phyloP scores from a whole-genome alignment of 2,888 invertebrate genomes.

The Tigriopus californicus region DNA sequence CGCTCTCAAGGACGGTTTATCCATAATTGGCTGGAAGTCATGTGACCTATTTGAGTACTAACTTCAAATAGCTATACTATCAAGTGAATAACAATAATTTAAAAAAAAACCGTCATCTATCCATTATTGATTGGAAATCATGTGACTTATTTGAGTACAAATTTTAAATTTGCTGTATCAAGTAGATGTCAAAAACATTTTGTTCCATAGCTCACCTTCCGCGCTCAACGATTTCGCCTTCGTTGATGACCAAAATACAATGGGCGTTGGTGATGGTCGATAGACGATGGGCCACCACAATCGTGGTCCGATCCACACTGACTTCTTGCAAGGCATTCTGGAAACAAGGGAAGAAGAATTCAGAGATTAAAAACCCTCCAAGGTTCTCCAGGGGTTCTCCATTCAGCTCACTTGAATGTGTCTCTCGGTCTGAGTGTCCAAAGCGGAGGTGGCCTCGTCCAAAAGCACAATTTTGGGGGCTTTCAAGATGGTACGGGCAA shows the following conservation, averaged over 20 bases:
- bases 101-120: no score
- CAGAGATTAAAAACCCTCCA: no score
- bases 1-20: no score
- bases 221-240: conserved; percentile 75
- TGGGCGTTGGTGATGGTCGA: conserved; percentile 89
- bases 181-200: no score
- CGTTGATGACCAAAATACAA: conserved; percentile 75
- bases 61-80: no score
- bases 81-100: no score
- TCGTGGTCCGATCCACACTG: conserved; percentile 67
- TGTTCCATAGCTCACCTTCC: conserved; percentile 49
- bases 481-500: conserved; percentile 83
- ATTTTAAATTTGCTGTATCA: no score
- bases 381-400: no score
- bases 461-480: conserved; percentile 71
- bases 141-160: no score
- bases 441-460: conserved; percentile 86
- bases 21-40: no score
- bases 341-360: conserved; percentile 19
- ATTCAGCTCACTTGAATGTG: conserved; percentile 57
- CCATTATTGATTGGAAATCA: no score
- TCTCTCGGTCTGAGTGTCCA: conserved; percentile 86
- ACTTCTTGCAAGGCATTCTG: conserved; percentile 52
- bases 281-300: conserved; percentile 81
- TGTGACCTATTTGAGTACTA: no score